phyloP scores from a whole-genome alignment of 2,888 invertebrate species.

The Norana najaformis region DNA sequence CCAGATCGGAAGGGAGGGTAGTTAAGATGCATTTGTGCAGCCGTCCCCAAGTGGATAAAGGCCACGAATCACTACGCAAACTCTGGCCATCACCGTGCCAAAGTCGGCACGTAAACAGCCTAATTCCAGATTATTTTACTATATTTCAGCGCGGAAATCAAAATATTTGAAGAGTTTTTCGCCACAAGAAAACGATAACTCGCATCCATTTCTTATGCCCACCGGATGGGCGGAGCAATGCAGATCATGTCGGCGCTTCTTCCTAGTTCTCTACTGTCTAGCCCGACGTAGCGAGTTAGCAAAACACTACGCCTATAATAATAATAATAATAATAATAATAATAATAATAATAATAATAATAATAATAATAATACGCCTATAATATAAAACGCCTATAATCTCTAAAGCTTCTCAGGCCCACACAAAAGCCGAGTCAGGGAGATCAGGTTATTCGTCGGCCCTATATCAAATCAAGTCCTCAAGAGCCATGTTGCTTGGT shows the following conservation, averaged over 20 bases:
- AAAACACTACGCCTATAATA: neutral
- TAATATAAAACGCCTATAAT: too few relatives aligned
- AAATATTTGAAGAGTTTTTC: neutral
- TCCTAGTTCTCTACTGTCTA: neutral
- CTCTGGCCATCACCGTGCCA: neutral
- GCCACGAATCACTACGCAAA: neutral
- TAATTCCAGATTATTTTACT: neutral
- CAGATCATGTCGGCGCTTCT: conserved; percentile 6
- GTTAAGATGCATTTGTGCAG: neutral
- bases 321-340: too few relatives aligned
- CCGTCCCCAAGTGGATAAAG: neutral
- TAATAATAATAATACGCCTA: too few relatives aligned
- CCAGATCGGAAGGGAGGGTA: neutral
- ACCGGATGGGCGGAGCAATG: conserved; percentile 13
- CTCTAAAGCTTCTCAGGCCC: too few relatives aligned
- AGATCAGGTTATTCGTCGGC: too few relatives aligned
- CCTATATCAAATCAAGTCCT: too few relatives aligned
- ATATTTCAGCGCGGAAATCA: neutral
- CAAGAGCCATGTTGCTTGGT: too few relatives aligned
- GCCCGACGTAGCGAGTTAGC: neutral
- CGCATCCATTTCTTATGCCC: neutral
- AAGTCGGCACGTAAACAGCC: neutral
- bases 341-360: too few relatives aligned
- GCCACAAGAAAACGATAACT: neutral
- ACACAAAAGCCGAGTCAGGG: too few relatives aligned